Evolutionary conservation across 2,797 vertebrate species (phyloP).

Genomic region (Mormyrus proboscirostris): DNA sequence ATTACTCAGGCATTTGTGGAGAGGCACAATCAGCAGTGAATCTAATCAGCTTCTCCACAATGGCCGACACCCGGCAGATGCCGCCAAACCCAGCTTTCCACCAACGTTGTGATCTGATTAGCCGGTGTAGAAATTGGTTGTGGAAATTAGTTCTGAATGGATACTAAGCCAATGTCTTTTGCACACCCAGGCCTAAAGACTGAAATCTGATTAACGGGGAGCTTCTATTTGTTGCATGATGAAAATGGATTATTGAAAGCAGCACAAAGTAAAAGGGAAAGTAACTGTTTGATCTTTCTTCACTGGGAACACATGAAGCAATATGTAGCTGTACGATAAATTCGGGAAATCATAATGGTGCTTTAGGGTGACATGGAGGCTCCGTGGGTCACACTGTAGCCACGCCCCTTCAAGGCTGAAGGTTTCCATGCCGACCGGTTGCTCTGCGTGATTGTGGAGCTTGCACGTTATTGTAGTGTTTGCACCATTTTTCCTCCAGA

Average conservation of each 20-base stretch:
- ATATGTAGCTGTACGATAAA: not conserved
- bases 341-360: not conserved
- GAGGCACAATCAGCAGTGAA: not conserved
- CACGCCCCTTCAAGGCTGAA: not conserved
- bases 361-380: not conserved
- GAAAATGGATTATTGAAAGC: not conserved
- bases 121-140: not conserved
- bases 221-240: not conserved
- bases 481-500: not conserved
- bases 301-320: not conserved
- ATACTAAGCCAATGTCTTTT: not conserved
- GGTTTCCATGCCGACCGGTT: not conserved
- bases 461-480: not conserved
- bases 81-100: not conserved
- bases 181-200: not conserved
- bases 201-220: not conserved
- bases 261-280: not conserved
- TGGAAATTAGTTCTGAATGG: not conserved
- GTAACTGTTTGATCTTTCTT: not conserved
- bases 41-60: not conserved
- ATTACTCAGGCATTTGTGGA: not conserved
- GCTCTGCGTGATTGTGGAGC: not conserved
- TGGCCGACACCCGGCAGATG: not conserved
- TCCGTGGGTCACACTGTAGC: not conserved
- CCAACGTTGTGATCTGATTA: not conserved